Evolutionary conservation across 2,797 vertebrate genomes (phyloP), one percentile per base, ranked within the genome.

Genomic region (Onychomys arenicola): DNA sequence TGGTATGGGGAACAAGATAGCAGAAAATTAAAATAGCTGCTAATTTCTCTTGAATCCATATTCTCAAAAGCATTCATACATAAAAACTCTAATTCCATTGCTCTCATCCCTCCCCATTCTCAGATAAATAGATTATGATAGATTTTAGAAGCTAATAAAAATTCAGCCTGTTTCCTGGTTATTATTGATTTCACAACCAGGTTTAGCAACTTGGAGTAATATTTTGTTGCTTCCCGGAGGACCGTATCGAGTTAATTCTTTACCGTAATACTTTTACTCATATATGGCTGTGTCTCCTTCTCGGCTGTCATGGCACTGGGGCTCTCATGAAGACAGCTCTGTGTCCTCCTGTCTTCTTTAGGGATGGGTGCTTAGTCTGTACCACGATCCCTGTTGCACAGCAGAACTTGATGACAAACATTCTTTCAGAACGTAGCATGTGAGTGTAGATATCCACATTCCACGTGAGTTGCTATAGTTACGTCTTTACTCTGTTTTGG

Each of bases 61-160:
- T 93, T 93, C 89, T 97, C 52, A 69, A 95, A 94, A 96, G 85
- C 94, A 92, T 63, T 95, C 95, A 67, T n/a, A 93, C 92, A 75
- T 86, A 78, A 97, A 92, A 87, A 75, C 80, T 86, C 78, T 93
- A 71, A 97, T 96, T 90, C 76, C 88, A 67, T 57, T 71, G 85
- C 82, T 86, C 57, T 43, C 85, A 29, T 89, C 59, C 75, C 57
- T 34, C 63, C 61, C 52, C 25, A 71, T 90, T 86, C 89, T 73
- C 65, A 89, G 92, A 90, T 93, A 94, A 97, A 73, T 93, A 96
- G 94, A 96, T 89, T 63, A 73, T 95, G 93, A 95, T 83, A 96
- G 85, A 95, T 93, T 93, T 95, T 49, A 90, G 91, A 89, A 84
- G 77, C 77, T 65, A 61, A 95, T 91, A 97, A 88, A 89, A 80